Percentiles rank a stretch among this genome's conserved stretches.
These are phyloP conservation scores for Rousettus madagascariensis DNA, from an alignment of 2,797 vertebrate genomes.

Conservation along the genomic window DNA sequence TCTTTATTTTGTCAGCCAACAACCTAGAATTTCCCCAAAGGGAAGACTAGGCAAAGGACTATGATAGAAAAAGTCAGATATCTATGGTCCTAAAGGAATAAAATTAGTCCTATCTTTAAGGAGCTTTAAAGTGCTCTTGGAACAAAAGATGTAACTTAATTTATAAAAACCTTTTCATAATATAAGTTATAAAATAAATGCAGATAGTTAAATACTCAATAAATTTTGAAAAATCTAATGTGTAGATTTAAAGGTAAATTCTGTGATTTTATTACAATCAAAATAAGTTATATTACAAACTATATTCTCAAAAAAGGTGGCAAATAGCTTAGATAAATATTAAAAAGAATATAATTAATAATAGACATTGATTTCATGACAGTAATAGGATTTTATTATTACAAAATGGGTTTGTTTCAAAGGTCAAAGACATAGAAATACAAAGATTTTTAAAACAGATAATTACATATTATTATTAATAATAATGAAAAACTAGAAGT, in stretches of 20 bases:
- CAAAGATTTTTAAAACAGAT: neutral
- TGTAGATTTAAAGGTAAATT: constrained; percentile 16
- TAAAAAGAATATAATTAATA: constrained; percentile 1
- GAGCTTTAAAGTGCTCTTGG: neutral
- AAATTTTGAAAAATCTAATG: constrained; percentile 33
- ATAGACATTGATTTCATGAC: constrained; percentile 17
- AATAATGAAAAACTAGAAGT: neutral
- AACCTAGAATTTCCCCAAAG: neutral
- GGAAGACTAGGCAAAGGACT: neutral
- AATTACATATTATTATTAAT: neutral
- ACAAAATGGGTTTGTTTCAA: constrained; percentile 24
- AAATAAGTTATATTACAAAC: neutral
- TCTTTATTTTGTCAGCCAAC: neutral
- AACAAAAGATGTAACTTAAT: constrained; percentile 1
- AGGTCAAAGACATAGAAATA: neutral
- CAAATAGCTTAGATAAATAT: neutral
- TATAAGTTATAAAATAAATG: constrained; percentile 17
- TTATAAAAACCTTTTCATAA: constrained; percentile 52
- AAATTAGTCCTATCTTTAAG: neutral
- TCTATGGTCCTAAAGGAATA: neutral
- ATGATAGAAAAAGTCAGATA: neutral
- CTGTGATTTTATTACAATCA: neutral
- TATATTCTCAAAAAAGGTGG: neutral
- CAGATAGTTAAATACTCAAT: neutral
- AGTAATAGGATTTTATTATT: constrained; percentile 8